These are phyloP conservation scores for Melanotaenia trifasciata DNA, from an alignment of 2,797 vertebrate genomes.

Conservation along the genomic window DNA sequence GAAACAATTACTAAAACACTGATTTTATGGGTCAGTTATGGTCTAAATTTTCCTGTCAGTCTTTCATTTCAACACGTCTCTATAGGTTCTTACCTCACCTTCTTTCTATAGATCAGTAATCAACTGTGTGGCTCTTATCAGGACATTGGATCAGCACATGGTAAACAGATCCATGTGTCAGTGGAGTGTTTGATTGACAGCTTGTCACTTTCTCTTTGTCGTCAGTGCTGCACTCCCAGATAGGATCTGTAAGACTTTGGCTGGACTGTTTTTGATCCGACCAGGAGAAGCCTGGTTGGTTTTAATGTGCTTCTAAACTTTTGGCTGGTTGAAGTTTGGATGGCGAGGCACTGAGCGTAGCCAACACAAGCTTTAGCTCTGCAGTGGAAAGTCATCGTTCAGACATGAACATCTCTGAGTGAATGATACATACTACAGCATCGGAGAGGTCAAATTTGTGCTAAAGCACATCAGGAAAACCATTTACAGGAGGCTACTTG, in stretches of 20 bases:
- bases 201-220: constrained; percentile 81
- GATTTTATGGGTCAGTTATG: constrained; percentile 12
- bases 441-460: constrained; percentile 26
- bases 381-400: constrained; percentile 39
- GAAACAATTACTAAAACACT: constrained; percentile 20
- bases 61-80: constrained; percentile 43
- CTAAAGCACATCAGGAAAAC: constrained; percentile 10
- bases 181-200: constrained; percentile 78
- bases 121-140: constrained; percentile 72
- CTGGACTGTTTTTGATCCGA: constrained; percentile 72
- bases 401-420: constrained; percentile 20
- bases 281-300: constrained; percentile 58
- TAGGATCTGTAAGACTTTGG: constrained; percentile 76
- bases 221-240: constrained; percentile 62
- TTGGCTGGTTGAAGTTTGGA: constrained; percentile 53
- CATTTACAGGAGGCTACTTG: constrained; percentile 2
- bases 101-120: constrained; percentile 65
- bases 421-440: constrained; percentile 24
- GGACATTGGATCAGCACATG: constrained; percentile 63
- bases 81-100: constrained; percentile 65
- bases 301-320: constrained; percentile 53
- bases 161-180: constrained; percentile 84
- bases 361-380: constrained; percentile 41
- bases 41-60: constrained; percentile 25
- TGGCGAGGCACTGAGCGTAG: constrained; percentile 37